phyloP scores from a whole-genome alignment of 2,888 invertebrate species.

The Eupeodes latifasciatus region DNA sequence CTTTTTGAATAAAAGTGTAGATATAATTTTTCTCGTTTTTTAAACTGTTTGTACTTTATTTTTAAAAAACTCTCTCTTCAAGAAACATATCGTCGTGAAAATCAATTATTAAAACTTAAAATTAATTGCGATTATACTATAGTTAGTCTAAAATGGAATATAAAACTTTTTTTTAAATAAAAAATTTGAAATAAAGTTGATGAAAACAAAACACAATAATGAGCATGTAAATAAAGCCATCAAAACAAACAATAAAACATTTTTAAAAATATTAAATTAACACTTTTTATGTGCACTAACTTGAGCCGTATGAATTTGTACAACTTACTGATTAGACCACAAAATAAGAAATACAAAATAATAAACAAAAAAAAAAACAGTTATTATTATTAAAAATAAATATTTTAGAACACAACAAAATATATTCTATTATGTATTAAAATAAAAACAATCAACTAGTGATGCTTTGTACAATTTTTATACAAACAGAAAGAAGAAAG shows the following conservation, averaged over 20 bases:
- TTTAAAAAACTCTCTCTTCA: constrained; percentile 26
- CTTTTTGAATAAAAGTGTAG: neutral
- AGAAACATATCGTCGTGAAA: constrained; percentile 59
- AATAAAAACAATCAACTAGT: constrained; percentile 66
- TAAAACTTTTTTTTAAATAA: neutral
- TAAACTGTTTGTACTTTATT: neutral
- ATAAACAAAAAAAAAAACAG: neutral
- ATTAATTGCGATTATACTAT: neutral
- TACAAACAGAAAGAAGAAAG: constrained; percentile 35
- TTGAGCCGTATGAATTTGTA: constrained; percentile 65
- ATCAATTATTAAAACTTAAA: constrained; percentile 55
- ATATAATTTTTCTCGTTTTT: neutral
- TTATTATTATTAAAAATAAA: neutral
- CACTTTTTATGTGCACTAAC: constrained; percentile 57
- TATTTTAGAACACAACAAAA: neutral
- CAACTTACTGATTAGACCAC: constrained; percentile 37
- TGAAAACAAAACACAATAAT: constrained; percentile 1
- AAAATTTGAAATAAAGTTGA: constrained; percentile 5
- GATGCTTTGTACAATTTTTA: constrained; percentile 73
- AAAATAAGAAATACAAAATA: no score
- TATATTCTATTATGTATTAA: neutral
- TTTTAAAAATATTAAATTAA: constrained; percentile 11
- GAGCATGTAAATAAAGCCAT: constrained; percentile 66
- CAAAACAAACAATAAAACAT: neutral
- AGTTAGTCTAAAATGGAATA: constrained; percentile 13